Base-by-base conservation (phyloP, 2,797 vertebrate genomes). In the Remorina albescens region DNA sequence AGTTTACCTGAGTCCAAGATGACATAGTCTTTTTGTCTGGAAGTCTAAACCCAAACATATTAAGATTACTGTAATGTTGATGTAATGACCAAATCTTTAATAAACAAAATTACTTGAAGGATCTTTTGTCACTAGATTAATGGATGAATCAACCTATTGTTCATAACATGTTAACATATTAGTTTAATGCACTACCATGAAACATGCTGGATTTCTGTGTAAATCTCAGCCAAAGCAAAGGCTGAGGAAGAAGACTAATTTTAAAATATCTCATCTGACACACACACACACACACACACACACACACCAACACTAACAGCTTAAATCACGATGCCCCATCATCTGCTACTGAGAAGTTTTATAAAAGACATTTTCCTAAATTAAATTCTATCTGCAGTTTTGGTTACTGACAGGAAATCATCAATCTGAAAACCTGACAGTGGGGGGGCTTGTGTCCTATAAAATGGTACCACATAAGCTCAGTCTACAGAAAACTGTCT, bases 351-450 rank as follows among this genome's bases (percentile, higher is more conserved):
- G 26, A 77, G 61, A 61, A 51, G 37, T 63, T 72, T 62, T 69
- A 68, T 81, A 71, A 71, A 74, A 83, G 0, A 5, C 46, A 34
- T 71, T 74, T 69, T 51, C 42, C 50, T 59, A 83, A 81, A 86
- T 86, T 77, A 81, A 82, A 72, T 84, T 78, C 62, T 66, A 71
- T 51, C 25, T 1, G 42, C 47, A 25, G 60, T 53, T 66, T 73
- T 15, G 49, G 67, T 46, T 64, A 41, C 58, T 67, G 81, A 76
- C 71, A 67, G 68, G 69, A 77, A 76, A 74, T 80, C 57, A 76
- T 86, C 62, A 71, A 83, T 87, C 81, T 77, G 74, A 51, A 47
- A 64, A 58, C 15, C 54, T 60, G 78, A 83, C 54, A 28, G 53
- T 34, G 61, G 10, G 10, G 36, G 36, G 11, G 9, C 68, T 68